Evolutionary conservation across 2,113 vertebrate genomes (phyloP), one percentile per base, ranked within the genome.

Genomic region (Onychostoma macrolepis): DNA sequence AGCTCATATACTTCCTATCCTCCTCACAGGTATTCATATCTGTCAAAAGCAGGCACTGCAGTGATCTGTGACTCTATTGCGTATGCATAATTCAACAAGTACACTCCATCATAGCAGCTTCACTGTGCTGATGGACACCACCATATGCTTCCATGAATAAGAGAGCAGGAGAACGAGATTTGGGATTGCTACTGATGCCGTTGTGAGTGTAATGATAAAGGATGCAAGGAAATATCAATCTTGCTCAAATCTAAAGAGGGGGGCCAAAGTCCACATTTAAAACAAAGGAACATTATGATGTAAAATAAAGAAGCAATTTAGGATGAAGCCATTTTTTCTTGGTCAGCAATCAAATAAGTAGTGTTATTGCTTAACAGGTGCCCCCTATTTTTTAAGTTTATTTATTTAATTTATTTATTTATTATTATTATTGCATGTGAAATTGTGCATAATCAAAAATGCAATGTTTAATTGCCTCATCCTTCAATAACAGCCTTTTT

Each of bases 1-100:
- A 75, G 82, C 74, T 87, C 85, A 87, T 84, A 89, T 88, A 86
- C 87, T 86, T 82, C 65, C 84, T 80, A 61, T 80, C 69, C 80
- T 86, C 28, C 71, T 88, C 84, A 56, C 87, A 89, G 82, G 87
- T 86, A 71, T 76, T 89, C 53, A 78, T 77, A 89, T 89, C 80
- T 89, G 80, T 91, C 90, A 90, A 72, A 45, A 56, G 69, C 82
- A 38, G 76, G 87, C 84, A 87, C 86, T 76, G 86, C 78, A 88
- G 88, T 80, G 87, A 86, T 88, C 86, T 88, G 80, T 69, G 89
- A 87, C 78, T 89, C 58, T 69, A 50, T 89, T 90, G 85, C 80
- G 48, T 78, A 89, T 91, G 87, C 90, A 78, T 92, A 87, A 90
- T 91, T 93, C 87, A 85, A 87, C 86, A 90, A 61, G 58, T 87